phyloP scores from a whole-genome alignment of 2,888 invertebrate genomes.

The Pristionchus arcanus region DNA sequence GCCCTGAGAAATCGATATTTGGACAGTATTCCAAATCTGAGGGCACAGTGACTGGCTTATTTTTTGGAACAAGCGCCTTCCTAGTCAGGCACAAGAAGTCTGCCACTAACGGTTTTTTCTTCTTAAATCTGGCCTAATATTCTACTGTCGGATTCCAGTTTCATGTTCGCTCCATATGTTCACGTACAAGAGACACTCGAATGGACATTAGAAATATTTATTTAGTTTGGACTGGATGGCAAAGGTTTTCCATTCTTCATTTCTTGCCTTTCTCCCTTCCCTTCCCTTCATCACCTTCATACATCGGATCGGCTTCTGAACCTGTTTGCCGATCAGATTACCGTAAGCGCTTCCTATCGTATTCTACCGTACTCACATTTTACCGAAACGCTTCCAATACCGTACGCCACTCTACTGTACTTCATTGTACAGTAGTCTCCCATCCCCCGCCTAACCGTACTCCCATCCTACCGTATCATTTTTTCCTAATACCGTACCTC shows the following conservation, averaged over 20 bases:
- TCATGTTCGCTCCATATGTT: too few species aligned
- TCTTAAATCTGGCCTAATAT: too few species aligned
- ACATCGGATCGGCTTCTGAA: not conserved
- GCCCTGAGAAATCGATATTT: conserved; percentile 9
- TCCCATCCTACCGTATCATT: not conserved
- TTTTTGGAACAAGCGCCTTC: too few species aligned
- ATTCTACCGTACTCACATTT: too few species aligned
- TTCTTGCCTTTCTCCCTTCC: not conserved
- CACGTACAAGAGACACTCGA: too few species aligned
- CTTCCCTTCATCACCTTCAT: too few species aligned
- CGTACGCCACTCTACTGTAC: too few species aligned
- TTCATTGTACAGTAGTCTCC: not conserved
- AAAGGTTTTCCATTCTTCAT: not conserved
- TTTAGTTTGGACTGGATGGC: not conserved
- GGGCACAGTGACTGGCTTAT: too few species aligned
- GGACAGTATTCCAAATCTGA: not conserved
- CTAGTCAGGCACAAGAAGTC: too few species aligned
- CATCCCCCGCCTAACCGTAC: not conserved
- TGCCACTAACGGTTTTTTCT: too few species aligned
- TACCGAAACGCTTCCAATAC: too few species aligned
- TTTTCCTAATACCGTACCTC: not conserved
- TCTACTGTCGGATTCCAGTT: too few species aligned
- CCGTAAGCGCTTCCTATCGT: not conserved
- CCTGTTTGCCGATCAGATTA: not conserved
- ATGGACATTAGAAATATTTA: not conserved